A percentile compares a stretch with the other conserved stretches of the same genome.
Conservation (phyloP, 1,140 invertebrate species). For the Drosophila sucinea region DNA sequence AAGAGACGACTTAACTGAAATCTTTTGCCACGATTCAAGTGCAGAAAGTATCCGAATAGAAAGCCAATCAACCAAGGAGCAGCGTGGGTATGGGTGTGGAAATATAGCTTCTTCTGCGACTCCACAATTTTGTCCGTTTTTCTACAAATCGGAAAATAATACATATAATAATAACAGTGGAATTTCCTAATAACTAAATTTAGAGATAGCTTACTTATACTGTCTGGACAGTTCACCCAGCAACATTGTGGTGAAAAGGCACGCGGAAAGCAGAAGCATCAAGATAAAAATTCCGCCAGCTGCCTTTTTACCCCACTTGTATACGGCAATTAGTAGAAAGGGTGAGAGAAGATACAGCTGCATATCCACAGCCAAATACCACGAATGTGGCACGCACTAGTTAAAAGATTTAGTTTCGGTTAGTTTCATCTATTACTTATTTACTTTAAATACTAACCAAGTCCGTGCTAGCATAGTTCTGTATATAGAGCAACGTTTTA, state of each 20-base stretch:
- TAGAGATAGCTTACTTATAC: conserved; percentile 20
- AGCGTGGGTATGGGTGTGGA: conserved; percentile 56
- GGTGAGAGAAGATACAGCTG: conserved; percentile 91
- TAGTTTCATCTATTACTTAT: neutral
- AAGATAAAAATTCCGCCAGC: conserved; percentile 43
- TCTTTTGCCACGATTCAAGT: conserved; percentile 35
- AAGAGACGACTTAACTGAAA: conserved; percentile 15
- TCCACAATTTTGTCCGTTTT: neutral
- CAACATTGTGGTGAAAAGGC: conserved; percentile 54
- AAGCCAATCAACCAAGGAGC: conserved; percentile 67
- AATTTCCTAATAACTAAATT: neutral
- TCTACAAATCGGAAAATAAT: neutral
- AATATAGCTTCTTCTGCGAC: conserved; percentile 34
- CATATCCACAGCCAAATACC: conserved; percentile 94
- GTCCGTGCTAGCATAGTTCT: conserved; percentile 46
- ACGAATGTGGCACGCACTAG: conserved; percentile 94
- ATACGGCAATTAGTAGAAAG: conserved; percentile 87
- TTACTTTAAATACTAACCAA: conserved; percentile 26
- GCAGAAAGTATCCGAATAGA: conserved; percentile 64
- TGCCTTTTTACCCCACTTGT: conserved; percentile 84
- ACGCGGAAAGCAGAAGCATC: conserved; percentile 49
- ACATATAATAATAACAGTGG: neutral
- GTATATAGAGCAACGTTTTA: conserved; percentile 54
- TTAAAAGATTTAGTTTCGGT: no score
- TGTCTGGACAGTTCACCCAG: conserved; percentile 35